Evolutionary conservation across 2,113 vertebrate species (phyloP).

Genomic region (Pedionomus torquatus): DNA sequence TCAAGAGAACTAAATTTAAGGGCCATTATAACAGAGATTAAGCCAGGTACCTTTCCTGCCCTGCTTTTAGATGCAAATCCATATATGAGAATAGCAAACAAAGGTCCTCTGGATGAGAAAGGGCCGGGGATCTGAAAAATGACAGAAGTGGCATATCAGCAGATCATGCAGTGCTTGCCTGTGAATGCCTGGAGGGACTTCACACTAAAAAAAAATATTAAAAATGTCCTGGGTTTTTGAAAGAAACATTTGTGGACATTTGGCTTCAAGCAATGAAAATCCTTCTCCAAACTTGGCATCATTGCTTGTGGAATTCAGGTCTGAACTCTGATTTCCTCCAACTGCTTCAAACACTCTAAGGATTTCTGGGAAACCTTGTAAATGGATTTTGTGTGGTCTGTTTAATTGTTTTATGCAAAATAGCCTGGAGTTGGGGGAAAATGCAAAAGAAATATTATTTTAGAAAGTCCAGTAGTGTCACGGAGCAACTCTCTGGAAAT

Average conservation of each 20-base stretch:
- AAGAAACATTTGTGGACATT: background rate
- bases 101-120: background rate
- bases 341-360: background rate
- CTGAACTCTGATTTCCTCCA: background rate
- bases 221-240: background rate
- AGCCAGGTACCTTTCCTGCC: background rate
- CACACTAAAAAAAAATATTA: background rate
- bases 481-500: background rate
- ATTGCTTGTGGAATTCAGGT: background rate
- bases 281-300: background rate
- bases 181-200: background rate
- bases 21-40: background rate
- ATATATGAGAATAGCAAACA: background rate
- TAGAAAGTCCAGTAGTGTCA: background rate
- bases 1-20: background rate
- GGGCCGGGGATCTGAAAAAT: background rate
- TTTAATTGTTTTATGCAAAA: background rate
- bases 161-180: background rate
- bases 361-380: background rate
- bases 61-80: background rate
- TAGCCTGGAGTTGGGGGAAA: background rate
- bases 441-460: background rate
- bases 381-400: background rate
- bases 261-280: constrained; percentile 9
- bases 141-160: background rate